Evolutionary conservation across 1,140 invertebrate genomes (phyloP).

Genomic region (Anastrepha obliqua): DNA sequence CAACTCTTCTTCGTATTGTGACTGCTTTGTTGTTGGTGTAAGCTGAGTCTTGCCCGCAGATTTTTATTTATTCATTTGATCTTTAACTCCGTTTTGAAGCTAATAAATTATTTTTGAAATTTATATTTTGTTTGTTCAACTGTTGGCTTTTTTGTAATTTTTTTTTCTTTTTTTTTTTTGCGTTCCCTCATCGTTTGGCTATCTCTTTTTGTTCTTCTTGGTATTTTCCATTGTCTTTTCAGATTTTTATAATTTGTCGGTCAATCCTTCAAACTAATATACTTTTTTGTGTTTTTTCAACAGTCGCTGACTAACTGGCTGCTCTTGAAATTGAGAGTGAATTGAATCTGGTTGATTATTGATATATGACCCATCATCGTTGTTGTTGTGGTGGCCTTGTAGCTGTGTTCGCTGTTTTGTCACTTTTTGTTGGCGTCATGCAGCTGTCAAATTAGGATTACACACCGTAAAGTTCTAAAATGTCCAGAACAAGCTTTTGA

Average conservation of each 20-base stretch:
- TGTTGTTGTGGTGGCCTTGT: neutral
- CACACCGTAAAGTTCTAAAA: neutral
- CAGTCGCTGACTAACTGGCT: constrained; percentile 7
- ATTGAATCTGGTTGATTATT: constrained; percentile 38
- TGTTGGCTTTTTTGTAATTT: neutral
- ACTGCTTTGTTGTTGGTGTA: neutral
- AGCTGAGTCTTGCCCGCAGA: neutral
- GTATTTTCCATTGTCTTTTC: neutral
- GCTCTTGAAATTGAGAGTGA: constrained; percentile 41
- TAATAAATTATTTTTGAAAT: constrained; percentile 52
- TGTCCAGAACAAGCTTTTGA: neutral
- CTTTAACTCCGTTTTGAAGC: constrained; percentile 51
- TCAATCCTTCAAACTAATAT: neutral
- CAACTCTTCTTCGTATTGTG: neutral
- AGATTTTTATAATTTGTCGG: constrained; percentile 6
- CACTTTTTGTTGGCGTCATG: constrained; percentile 33
- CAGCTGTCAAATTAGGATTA: constrained; percentile 33
- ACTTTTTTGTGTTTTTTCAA: neutral
- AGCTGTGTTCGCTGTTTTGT: constrained; percentile 3
- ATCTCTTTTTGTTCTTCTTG: neutral
- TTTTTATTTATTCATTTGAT: constrained; percentile 51
- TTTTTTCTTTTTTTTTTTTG: neutral
- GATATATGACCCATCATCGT: constrained; percentile 46
- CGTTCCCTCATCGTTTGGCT: neutral
- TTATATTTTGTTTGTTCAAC: constrained; percentile 38